Conservation (phyloP, 2,113 vertebrate genomes). For the Apodemus speciosus region DNA sequence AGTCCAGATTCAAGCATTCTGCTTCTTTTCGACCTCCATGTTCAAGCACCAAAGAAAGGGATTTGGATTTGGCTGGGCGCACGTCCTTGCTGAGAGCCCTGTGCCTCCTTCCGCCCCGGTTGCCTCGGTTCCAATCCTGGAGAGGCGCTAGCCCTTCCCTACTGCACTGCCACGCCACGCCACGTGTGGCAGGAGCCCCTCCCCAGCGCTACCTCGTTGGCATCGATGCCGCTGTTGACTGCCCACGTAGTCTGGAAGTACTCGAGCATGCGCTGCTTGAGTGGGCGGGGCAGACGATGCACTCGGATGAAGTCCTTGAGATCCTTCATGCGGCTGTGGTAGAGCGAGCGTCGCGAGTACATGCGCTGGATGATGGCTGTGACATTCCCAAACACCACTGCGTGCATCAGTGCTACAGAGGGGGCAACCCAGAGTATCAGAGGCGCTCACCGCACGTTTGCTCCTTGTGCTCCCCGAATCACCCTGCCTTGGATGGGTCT, state of each 20-base stretch:
- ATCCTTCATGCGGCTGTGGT: slow-evolving; percentile 97
- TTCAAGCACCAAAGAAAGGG: neutral
- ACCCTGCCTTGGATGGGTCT: neutral
- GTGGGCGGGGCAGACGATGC: slow-evolving; percentile 94
- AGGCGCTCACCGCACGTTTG: accelerated
- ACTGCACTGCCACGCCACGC: accelerated
- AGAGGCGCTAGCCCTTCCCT: too few species aligned
- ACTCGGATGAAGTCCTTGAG: slow-evolving; percentile 97
- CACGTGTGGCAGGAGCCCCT: accelerated
- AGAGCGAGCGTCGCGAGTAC: slow-evolving; percentile 96
- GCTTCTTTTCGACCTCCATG: neutral
- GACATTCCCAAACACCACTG: slow-evolving; percentile 97
- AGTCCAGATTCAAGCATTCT: neutral
- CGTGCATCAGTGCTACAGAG: slow-evolving; percentile 94
- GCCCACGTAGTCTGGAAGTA: slow-evolving; percentile 99
- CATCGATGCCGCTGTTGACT: slow-evolving; percentile 96
- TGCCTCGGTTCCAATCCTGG: neutral
- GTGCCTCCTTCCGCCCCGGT: neutral
- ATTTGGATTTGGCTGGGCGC: neutral
- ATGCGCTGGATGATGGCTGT: slow-evolving; percentile 99
- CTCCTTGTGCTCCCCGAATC: neutral
- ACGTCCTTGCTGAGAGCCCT: neutral
- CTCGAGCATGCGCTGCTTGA: slow-evolving; percentile 97
- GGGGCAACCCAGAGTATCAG: neutral
- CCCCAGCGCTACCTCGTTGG: slow-evolving; percentile 90